Percentiles rank a stretch among this genome's conserved stretches.
These are phyloP conservation scores for Amblyopsis hoosieri DNA, from an alignment of 2,797 vertebrate species.

Conservation along the genomic window DNA sequence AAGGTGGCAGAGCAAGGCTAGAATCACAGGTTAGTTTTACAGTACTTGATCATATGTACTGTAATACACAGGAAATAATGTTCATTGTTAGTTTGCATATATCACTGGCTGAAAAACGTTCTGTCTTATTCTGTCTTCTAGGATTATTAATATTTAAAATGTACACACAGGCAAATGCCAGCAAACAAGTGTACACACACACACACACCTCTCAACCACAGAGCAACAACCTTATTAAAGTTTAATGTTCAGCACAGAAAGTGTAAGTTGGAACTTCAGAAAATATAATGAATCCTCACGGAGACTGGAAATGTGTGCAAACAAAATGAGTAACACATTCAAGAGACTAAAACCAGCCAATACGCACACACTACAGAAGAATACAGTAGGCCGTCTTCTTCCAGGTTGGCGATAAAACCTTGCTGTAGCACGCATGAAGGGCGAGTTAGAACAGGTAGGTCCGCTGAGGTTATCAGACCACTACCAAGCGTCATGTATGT, in stretches of 20 bases:
- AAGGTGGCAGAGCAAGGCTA: too few relatives aligned
- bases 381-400: too few relatives aligned
- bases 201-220: constrained; percentile 15
- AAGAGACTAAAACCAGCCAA: too few relatives aligned
- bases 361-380: too few relatives aligned
- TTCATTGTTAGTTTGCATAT: too few relatives aligned
- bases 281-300: constrained; percentile 13
- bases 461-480: neutral
- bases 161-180: neutral
- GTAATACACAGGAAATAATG: too few relatives aligned
- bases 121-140: constrained; percentile 16
- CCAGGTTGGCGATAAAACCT: too few relatives aligned
- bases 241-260: constrained; percentile 26
- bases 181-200: neutral
- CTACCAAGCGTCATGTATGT: neutral
- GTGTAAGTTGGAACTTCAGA: constrained; percentile 8
- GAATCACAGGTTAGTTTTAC: too few relatives aligned
- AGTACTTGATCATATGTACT: too few relatives aligned
- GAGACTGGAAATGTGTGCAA: neutral
- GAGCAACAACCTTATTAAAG: constrained; percentile 15
- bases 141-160: constrained; percentile 41
- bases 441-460: too few relatives aligned
- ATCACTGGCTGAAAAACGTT: constrained; percentile 2
- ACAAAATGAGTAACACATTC: neutral
- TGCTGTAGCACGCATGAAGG: too few relatives aligned